Percentiles rank a stretch among this genome's conserved stretches.
phyloP scores from a whole-genome alignment of 1,140 invertebrate species.

The Antheraea pernyi region DNA sequence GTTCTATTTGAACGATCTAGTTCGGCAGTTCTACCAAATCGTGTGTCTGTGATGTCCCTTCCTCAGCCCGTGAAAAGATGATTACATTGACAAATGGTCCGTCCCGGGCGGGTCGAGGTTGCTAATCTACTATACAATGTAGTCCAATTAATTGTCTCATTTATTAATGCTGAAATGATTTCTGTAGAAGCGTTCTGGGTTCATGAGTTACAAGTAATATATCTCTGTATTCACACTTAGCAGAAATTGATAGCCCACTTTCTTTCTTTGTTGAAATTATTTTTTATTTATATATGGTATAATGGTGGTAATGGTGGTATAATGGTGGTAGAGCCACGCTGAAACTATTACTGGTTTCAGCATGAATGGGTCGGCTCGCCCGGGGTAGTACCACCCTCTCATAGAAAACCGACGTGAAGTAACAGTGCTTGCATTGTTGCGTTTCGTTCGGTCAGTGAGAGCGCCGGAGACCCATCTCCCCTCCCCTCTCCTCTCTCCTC shows the following conservation, averaged over 20 bases:
- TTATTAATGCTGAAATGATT: slow-evolving; percentile 41
- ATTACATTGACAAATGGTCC: slow-evolving; percentile 62
- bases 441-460: too few relatives aligned
- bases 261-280: too few relatives aligned
- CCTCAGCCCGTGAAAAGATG: slow-evolving; percentile 54
- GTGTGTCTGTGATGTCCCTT: slow-evolving; percentile 36
- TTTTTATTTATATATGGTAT: too few relatives aligned
- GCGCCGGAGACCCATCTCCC: too few relatives aligned
- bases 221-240: background rate
- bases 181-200: slow-evolving; percentile 10
- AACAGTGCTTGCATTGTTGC: too few relatives aligned
- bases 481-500: too few relatives aligned
- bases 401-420: too few relatives aligned
- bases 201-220: background rate
- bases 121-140: slow-evolving; percentile 59
- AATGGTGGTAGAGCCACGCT: too few relatives aligned
- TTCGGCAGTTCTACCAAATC: slow-evolving; percentile 32
- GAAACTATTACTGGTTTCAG: too few relatives aligned
- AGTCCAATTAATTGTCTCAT: slow-evolving; percentile 51
- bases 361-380: too few relatives aligned
- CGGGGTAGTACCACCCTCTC: too few relatives aligned
- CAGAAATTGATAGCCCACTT: background rate
- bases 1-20: background rate
- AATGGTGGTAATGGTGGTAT: too few relatives aligned
- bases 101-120: slow-evolving; percentile 39